A percentile compares a stretch with the other conserved stretches of the same genome.
phyloP scores from a whole-genome alignment of 2,797 vertebrate species.

The Spinus pinus region DNA sequence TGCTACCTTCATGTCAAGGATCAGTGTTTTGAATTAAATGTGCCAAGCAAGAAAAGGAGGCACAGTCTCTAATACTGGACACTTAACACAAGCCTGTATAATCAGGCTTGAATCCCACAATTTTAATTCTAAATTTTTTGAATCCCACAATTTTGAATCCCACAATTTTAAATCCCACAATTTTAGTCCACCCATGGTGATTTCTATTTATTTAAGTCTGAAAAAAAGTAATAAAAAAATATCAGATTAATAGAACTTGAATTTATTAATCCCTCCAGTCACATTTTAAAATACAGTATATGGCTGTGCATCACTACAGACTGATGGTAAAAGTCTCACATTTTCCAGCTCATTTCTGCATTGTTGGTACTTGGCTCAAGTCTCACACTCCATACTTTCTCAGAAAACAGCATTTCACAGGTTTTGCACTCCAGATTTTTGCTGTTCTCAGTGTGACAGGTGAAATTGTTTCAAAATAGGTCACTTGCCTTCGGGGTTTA shows the following conservation, averaged over 20 bases:
- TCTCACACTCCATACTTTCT: neutral
- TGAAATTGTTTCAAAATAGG: neutral
- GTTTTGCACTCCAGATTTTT: neutral
- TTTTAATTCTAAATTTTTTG: neutral
- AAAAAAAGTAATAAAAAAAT: neutral
- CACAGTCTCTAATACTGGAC: neutral
- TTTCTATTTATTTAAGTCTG: neutral
- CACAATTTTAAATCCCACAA: neutral
- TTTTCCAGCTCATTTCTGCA: neutral
- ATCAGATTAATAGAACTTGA: neutral
- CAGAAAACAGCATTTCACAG: neutral
- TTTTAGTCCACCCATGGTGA: neutral
- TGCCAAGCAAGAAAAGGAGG: neutral
- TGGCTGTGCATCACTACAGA: neutral
- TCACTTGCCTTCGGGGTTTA: neutral
- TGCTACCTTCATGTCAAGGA: neutral
- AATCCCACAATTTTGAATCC: neutral
- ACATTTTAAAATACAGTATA: neutral
- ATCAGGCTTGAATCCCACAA: neutral
- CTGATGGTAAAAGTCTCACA: neutral
- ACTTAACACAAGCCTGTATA: neutral
- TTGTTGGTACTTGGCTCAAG: neutral
- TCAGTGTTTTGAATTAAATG: neutral
- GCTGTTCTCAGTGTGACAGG: neutral
- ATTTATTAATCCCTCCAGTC: neutral